Evolutionary conservation across 2,797 vertebrate species (phyloP).

Genomic region (Corythornis leucogaster): DNA sequence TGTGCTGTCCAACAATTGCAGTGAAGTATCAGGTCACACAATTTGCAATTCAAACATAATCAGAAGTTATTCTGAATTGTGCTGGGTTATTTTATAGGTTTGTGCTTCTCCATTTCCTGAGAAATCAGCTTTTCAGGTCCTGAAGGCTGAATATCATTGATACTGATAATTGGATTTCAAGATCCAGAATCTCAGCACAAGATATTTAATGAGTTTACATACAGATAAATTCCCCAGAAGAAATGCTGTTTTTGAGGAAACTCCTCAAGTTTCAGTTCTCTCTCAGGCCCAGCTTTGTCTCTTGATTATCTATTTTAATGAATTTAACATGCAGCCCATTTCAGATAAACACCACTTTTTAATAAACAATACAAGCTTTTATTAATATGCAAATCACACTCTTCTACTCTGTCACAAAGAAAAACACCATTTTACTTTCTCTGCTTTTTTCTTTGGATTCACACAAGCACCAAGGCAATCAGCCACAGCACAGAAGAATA

Average conservation of each 20-base stretch:
- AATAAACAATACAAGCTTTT: neutral
- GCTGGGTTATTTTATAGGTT: neutral
- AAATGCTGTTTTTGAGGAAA: constrained; percentile 29
- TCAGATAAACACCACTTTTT: constrained; percentile 22
- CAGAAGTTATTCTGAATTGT: neutral
- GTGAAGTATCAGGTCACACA: fast-evolving
- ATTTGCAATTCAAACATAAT: neutral
- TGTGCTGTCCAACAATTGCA: neutral
- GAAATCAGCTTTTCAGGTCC: constrained; percentile 13
- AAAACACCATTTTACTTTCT: neutral
- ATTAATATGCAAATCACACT: neutral
- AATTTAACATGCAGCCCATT: constrained; percentile 22
- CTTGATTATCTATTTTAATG: neutral
- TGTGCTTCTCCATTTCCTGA: neutral
- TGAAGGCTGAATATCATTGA: constrained; percentile 22
- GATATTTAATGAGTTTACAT: constrained; percentile 55
- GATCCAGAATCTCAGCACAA: constrained; percentile 31
- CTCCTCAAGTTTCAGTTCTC: neutral
- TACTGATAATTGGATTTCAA: constrained; percentile 65
- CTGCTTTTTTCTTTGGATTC: neutral
- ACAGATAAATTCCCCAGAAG: constrained; percentile 52
- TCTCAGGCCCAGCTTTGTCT: constrained; percentile 24
- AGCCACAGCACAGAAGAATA: neutral
- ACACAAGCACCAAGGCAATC: neutral
- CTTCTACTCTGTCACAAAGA: neutral